These are phyloP conservation scores for Meleagris gallopavo DNA, from an alignment of 2,113 vertebrate species.

Conservation along the genomic window DNA sequence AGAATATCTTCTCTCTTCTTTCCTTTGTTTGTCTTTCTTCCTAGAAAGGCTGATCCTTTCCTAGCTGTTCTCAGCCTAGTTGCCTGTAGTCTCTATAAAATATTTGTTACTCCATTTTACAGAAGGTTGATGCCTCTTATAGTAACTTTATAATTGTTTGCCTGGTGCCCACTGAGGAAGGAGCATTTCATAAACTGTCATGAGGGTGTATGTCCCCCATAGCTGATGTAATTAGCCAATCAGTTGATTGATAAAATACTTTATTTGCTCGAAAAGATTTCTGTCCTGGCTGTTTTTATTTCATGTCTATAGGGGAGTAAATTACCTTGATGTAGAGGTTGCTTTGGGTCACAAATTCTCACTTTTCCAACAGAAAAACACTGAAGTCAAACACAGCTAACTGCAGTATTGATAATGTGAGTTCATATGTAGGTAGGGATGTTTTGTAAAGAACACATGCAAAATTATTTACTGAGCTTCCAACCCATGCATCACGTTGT, in stretches of 20 bases:
- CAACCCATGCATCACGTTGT: not conserved
- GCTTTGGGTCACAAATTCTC: not conserved
- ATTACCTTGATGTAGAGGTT: accelerated
- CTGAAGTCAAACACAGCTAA: not conserved
- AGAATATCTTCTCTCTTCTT: accelerated
- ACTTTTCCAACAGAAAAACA: not conserved
- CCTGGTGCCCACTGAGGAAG: not conserved
- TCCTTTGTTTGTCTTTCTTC: not conserved
- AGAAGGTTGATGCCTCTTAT: not conserved
- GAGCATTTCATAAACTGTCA: not conserved
- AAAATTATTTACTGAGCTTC: not conserved
- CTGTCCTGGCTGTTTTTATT: not conserved
- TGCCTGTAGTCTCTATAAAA: accelerated
- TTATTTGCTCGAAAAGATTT: not conserved
- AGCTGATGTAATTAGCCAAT: not conserved
- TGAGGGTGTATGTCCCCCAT: not conserved
- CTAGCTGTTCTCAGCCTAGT: accelerated
- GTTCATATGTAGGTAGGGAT: not conserved
- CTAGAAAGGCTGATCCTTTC: accelerated
- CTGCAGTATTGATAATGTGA: not conserved
- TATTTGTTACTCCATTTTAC: accelerated
- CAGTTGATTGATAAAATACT: not conserved
- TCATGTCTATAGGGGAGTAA: accelerated
- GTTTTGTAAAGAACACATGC: not conserved
- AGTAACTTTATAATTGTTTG: not conserved